These are phyloP conservation scores for Maniola hyperantus DNA, from an alignment of 2,888 invertebrate species.

Conservation along the genomic window DNA sequence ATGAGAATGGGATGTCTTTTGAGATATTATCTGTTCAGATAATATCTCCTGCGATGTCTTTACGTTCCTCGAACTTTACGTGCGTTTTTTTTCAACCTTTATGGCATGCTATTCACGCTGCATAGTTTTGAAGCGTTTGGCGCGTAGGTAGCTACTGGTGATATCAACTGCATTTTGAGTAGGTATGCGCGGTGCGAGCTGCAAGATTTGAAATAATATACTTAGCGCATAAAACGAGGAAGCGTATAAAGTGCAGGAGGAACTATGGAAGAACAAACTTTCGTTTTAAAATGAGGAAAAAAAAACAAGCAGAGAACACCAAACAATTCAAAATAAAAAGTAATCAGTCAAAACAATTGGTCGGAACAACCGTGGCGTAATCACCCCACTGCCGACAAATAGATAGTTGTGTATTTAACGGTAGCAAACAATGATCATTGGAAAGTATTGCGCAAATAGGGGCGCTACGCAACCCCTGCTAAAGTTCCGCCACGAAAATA, in stretches of 20 bases:
- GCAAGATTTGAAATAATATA: background rate
- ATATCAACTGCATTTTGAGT: background rate
- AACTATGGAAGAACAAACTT: background rate
- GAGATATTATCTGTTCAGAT: background rate
- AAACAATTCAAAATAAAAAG: slow-evolving; percentile 33
- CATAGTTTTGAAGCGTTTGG: background rate
- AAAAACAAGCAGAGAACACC: background rate
- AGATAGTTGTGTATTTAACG: slow-evolving; percentile 45
- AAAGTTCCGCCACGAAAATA: slow-evolving; percentile 56
- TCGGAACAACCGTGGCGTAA: slow-evolving; percentile 38
- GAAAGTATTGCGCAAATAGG: slow-evolving; percentile 75
- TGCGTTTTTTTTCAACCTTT: background rate
- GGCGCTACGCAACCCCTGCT: slow-evolving; percentile 59
- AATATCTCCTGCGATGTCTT: background rate
- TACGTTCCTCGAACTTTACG: no score
- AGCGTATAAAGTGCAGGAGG: background rate
- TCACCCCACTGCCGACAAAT: slow-evolving; percentile 50
- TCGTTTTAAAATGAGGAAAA: background rate
- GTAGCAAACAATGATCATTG: slow-evolving; percentile 71
- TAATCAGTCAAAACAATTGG: slow-evolving; percentile 41
- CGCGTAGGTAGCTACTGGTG: background rate
- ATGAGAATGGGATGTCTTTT: slow-evolving; percentile 1
- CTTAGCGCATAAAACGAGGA: background rate
- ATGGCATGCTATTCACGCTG: background rate
- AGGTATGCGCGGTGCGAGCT: background rate